phyloP scores from a whole-genome alignment of 2,113 vertebrate species.

The Protobothrops flavoviridis region DNA sequence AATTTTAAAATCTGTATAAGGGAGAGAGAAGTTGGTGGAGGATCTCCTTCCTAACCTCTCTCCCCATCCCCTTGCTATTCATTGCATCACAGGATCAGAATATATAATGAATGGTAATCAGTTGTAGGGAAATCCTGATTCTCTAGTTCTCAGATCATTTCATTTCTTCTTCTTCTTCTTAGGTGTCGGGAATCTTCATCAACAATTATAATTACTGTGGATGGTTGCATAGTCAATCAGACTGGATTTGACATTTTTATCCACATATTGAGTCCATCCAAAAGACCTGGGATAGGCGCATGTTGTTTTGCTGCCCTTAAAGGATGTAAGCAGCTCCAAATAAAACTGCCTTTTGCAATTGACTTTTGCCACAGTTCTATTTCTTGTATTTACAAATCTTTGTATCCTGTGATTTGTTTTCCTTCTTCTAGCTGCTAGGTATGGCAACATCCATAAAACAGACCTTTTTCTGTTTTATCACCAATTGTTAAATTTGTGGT shows the following conservation, averaged over 20 bases:
- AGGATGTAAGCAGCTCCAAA: neutral
- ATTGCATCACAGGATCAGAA: neutral
- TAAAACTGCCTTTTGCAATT: neutral
- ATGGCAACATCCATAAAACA: neutral
- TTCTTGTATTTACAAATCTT: neutral
- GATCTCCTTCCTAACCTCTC: neutral
- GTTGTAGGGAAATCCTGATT: neutral
- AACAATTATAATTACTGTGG: neutral
- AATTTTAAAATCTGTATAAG: neutral
- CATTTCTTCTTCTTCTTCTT: neutral
- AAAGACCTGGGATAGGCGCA: neutral
- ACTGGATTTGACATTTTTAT: neutral
- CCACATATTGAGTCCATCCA: neutral
- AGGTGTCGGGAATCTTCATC: neutral
- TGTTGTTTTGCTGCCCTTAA: neutral
- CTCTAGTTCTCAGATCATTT: neutral
- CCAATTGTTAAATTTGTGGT: neutral
- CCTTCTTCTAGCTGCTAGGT: neutral
- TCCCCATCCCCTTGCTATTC: neutral
- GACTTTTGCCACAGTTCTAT: neutral
- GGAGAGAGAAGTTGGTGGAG: neutral
- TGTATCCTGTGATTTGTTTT: neutral
- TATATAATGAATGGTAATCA: neutral
- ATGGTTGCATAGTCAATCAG: neutral
- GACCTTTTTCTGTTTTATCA: neutral